Conservation (phyloP, 2,113 vertebrate species). For the Sisor rabdophorus region DNA sequence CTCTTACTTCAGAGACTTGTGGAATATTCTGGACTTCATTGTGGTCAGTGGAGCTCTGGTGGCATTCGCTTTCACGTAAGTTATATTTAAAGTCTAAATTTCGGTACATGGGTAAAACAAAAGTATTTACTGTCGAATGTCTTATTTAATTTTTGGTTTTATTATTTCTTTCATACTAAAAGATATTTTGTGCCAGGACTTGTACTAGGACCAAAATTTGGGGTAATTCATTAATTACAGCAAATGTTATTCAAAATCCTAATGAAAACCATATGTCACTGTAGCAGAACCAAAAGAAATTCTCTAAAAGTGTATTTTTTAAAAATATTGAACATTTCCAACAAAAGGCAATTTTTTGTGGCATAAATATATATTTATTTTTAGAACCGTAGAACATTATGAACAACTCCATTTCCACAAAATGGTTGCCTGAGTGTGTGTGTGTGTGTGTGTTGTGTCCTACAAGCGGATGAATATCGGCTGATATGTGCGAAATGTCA, state of each 20-base stretch:
- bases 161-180: not conserved
- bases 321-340: too few relatives aligned
- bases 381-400: too few relatives aligned
- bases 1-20: slow-evolving; percentile 72
- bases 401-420: slow-evolving; percentile 2
- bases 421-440: not conserved
- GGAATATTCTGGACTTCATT: slow-evolving; percentile 98
- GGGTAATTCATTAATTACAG: not conserved
- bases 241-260: not conserved
- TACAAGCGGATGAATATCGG: too few relatives aligned
- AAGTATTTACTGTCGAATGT: not conserved
- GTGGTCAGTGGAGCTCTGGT: slow-evolving; percentile 98
- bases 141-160: not conserved
- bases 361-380: too few relatives aligned
- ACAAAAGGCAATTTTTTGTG: not conserved
- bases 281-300: not conserved
- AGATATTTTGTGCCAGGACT: not conserved
- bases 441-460: too few relatives aligned
- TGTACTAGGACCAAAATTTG: not conserved
- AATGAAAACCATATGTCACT: not conserved
- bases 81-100: slow-evolving; percentile 41
- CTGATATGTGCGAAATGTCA: slow-evolving; percentile 20
- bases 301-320: too few relatives aligned
- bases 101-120: not conserved
- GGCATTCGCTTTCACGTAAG: slow-evolving; percentile 98